These are phyloP conservation scores for Sinocyclocheilus anophthalmus DNA, from an alignment of 2,113 vertebrate species.

Conservation along the genomic window DNA sequence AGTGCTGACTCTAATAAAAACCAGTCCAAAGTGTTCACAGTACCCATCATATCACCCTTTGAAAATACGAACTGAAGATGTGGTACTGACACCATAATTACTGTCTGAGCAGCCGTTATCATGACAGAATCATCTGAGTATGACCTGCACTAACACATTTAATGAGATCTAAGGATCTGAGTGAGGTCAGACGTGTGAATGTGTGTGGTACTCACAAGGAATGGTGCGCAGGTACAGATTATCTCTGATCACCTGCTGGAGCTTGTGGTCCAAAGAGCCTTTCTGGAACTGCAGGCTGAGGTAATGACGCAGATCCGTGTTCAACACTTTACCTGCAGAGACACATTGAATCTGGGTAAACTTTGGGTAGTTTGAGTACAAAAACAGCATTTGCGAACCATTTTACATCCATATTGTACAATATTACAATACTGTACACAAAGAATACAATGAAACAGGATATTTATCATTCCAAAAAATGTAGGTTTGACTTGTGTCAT, in stretches of 20 bases:
- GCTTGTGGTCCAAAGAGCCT: constrained; percentile 96
- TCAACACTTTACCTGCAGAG: constrained; percentile 91
- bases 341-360: not conserved
- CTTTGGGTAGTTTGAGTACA: not conserved
- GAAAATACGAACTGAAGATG: not conserved
- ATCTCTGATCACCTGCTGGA: constrained; percentile 98
- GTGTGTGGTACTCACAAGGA: constrained; percentile 87
- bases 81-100: constrained; percentile 5
- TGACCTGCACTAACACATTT: not conserved
- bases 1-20: not conserved
- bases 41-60: not conserved
- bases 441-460: not conserved
- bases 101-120: not conserved
- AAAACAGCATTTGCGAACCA: not conserved
- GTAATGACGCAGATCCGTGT: constrained; percentile 96
- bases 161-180: not conserved
- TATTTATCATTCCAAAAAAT: not conserved
- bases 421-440: too few species aligned
- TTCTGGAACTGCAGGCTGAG: constrained; percentile 99
- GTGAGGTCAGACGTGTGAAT: not conserved
- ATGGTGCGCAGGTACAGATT: constrained; percentile 98
- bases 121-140: not conserved
- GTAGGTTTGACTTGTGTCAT: not conserved
- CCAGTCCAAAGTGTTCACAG: not conserved
- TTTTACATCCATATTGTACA: not conserved